Evolutionary conservation across 2,888 invertebrate genomes (phyloP), one percentile per base, ranked within the genome.

Genomic region (Serrognathus titanus): DNA sequence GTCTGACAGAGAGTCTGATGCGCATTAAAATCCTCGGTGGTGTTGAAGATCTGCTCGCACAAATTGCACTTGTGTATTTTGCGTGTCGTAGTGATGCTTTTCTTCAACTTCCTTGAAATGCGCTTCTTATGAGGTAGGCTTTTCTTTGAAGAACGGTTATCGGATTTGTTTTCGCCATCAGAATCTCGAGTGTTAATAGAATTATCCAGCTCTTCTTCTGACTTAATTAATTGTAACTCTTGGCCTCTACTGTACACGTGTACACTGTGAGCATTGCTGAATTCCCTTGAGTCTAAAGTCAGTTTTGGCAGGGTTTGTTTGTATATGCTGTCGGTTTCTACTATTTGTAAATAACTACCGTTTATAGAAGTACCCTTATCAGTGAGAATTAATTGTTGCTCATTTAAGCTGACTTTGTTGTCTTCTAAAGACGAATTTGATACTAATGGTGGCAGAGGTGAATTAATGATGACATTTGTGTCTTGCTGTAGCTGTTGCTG

Each of bases 101-200:
- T 86, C 20, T 86, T 86, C 13, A 92, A 77, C 68, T 91, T 92
- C 55, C 86, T 81, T 0, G 92, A 88, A 63, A 93, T 92, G 55
- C 93, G 81, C 73, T 94, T 94, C 74, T 93, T 93, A 72, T 93
- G 93, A 0, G 93, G 93, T 55, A 93, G 76, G 62, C 88, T 88
- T 74, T 89, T 87, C 63, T 86, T 86, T 3, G 74, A 74, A 9
- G 73, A 65, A 11, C 73, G 70, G 40, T 65, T 70, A 55, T 75
- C 77, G 47, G 67, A 71, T 61, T 74, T 63, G 48, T 60, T 66
- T 58, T 76, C 75, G 39, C 72, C 69, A 59, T 77, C 76, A 2
- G 76, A 77, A 59, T 75, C 75, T 12, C 63, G 63, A 24, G 60
- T 55, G 51, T 43, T 48, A 35, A 55, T 48, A 1, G 53, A 54